Evolutionary conservation across 2,113 vertebrate species (phyloP).

Genomic region (Catharus bicknelli): DNA sequence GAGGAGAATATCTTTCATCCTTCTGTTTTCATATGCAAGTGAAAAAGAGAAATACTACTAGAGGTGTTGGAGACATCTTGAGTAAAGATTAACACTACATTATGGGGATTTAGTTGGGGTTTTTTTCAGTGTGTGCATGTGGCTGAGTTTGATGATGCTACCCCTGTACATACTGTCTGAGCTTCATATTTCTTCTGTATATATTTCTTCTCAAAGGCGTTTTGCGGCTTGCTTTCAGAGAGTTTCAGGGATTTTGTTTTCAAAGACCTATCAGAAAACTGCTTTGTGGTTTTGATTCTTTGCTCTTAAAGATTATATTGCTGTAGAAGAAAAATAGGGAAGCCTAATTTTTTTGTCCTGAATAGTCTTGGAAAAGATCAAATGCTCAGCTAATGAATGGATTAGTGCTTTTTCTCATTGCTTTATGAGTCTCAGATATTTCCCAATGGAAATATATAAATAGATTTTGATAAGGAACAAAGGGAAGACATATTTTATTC

Average conservation of each 20-base stretch:
- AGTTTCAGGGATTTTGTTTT: not conserved
- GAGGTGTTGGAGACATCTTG: not conserved
- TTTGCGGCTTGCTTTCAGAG: not conserved
- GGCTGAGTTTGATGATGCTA: not conserved
- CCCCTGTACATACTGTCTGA: not conserved
- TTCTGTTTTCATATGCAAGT: not conserved
- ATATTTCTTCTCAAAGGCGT: not conserved
- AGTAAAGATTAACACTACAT: not conserved
- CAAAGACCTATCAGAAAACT: not conserved
- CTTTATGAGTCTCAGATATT: constrained; percentile 27
- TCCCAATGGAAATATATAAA: constrained; percentile 53
- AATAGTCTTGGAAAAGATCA: constrained; percentile 38
- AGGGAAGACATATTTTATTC: constrained; percentile 38
- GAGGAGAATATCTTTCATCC: not conserved
- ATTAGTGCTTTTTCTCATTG: constrained; percentile 22
- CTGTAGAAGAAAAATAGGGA: not conserved
- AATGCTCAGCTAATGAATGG: constrained; percentile 48
- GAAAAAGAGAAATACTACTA: not conserved
- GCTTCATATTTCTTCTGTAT: not conserved
- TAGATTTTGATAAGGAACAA: constrained; percentile 47
- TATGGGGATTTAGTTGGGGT: not conserved
- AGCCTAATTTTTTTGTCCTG: not conserved
- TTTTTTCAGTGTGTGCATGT: not conserved
- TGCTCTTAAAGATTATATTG: not conserved
- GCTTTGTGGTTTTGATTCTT: not conserved